A percentile compares a stretch with the other conserved stretches of the same genome.
Conservation (phyloP, 2,797 vertebrate genomes). For the Octomys mimax region DNA sequence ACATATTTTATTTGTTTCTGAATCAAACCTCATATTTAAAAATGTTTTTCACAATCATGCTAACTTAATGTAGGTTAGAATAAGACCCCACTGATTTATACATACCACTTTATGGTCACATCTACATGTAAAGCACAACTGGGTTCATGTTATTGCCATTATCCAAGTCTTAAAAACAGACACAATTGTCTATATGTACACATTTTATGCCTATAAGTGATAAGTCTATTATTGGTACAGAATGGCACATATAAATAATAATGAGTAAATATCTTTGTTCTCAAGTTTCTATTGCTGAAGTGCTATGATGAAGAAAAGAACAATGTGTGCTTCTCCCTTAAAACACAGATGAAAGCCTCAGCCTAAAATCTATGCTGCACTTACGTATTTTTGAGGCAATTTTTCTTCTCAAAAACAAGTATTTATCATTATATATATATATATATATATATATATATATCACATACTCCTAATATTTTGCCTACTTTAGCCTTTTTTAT, state of each 20-base stretch:
- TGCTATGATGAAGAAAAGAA: not conserved
- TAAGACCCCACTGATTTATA: not conserved
- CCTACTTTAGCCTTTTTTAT: not conserved
- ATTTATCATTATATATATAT: not conserved
- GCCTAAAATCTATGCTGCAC: not conserved
- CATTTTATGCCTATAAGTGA: not conserved
- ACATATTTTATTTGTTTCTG: conserved; percentile 52
- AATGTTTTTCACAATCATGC: not conserved
- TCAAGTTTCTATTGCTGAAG: not conserved
- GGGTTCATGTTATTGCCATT: not conserved
- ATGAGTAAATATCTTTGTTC: not conserved
- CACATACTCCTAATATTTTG: conserved; percentile 16
- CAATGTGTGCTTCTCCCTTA: not conserved
- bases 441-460: not conserved
- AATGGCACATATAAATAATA: not conserved
- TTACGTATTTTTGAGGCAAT: conserved; percentile 4
- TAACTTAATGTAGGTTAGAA: not conserved
- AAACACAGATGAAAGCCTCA: not conserved
- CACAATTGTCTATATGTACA: not conserved
- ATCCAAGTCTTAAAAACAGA: not conserved
- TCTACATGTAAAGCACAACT: not conserved
- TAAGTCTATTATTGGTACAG: not conserved
- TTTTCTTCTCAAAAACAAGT: conserved; percentile 17
- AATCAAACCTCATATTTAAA: not conserved
- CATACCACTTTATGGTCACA: not conserved